phyloP scores from a whole-genome alignment of 2,888 invertebrate genomes.

The Apantesis nais region DNA sequence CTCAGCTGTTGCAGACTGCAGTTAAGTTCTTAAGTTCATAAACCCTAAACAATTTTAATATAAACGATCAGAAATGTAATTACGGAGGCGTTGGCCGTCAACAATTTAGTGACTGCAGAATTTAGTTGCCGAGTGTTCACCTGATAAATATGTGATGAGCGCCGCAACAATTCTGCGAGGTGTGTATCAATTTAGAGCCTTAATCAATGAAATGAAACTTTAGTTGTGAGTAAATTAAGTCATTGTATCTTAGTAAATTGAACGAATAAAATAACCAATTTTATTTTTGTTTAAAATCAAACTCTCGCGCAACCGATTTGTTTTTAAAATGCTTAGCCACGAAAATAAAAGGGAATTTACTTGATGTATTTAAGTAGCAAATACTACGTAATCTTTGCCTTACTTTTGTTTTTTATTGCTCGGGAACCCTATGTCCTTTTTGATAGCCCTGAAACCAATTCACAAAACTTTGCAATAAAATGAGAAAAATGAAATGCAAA shows the following conservation, averaged over 20 bases:
- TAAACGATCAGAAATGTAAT: conserved; percentile 39
- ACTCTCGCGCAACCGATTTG: not conserved
- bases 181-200: conserved; percentile 16
- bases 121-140: conserved; percentile 27
- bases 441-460: not conserved
- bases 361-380: not conserved
- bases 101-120: conserved; percentile 36
- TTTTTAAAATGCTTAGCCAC: not conserved
- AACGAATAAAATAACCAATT: not conserved
- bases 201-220: conserved; percentile 22
- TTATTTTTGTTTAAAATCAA: not conserved
- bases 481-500: too few species aligned
- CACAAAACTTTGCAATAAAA: not conserved
- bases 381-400: not conserved
- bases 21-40: conserved; percentile 40
- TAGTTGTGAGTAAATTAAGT: conserved; percentile 6
- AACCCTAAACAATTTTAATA: conserved; percentile 16
- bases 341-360: not conserved
- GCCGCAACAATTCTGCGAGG: conserved; percentile 27
- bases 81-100: conserved; percentile 50
- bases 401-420: not conserved
- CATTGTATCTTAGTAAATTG: not conserved
- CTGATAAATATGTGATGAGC: conserved; percentile 22
- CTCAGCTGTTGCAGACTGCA: conserved; percentile 4
- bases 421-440: not conserved